phyloP scores from a whole-genome alignment of 2,113 vertebrate genomes.

The Mystacornis crossleyi region DNA sequence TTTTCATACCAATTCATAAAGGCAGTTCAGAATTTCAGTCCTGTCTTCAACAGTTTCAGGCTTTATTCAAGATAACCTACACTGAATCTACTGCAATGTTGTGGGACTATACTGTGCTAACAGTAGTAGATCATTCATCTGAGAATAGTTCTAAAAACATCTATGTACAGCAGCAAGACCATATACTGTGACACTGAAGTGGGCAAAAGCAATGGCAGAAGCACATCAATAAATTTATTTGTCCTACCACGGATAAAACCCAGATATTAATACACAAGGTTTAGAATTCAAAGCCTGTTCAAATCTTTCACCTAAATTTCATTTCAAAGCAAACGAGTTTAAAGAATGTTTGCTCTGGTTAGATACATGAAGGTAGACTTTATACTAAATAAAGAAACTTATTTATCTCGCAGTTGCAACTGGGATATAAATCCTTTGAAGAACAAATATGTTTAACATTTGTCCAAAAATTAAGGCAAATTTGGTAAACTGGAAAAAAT shows the following conservation, averaged over 20 bases:
- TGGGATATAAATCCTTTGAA: neutral
- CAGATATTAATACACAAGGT: neutral
- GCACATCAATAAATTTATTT: neutral
- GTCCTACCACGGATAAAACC: neutral
- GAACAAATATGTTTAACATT: neutral
- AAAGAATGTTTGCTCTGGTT: neutral
- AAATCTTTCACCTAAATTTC: neutral
- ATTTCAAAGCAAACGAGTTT: neutral
- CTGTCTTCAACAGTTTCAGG: neutral
- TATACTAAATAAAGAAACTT: neutral
- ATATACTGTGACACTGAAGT: neutral
- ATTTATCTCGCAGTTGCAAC: neutral
- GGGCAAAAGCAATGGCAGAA: neutral
- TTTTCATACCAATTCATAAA: neutral
- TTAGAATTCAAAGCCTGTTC: neutral
- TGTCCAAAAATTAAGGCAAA: neutral
- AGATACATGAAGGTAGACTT: neutral
- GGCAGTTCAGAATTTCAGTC: neutral
- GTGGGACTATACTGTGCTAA: neutral
- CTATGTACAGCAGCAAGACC: neutral
- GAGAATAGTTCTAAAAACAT: neutral
- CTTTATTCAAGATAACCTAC: neutral
- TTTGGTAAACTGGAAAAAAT: neutral
- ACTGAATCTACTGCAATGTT: neutral
- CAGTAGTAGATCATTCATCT: neutral